phyloP scores from a whole-genome alignment of 2,797 vertebrate species.

The Siniperca scherzeri region DNA sequence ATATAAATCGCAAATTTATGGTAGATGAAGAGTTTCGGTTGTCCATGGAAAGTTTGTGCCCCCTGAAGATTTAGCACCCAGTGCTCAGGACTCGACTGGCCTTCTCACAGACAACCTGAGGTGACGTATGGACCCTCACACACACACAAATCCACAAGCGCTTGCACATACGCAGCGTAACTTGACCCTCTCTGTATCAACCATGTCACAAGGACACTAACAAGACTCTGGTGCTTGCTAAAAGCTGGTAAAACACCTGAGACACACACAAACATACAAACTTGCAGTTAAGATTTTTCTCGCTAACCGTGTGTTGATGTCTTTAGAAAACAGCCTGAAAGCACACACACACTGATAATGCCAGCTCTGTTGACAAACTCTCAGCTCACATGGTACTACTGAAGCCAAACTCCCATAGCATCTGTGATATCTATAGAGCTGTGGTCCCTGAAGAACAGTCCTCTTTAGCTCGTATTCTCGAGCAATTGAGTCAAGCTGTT shows the following conservation, averaged over 20 bases:
- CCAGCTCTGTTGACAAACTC: conserved; percentile 59
- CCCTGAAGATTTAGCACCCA: conserved; percentile 51
- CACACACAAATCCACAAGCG: conserved; percentile 12
- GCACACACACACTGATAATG: conserved; percentile 19
- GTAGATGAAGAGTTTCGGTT: conserved; percentile 43
- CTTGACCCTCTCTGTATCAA: conserved; percentile 28
- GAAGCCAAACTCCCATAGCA: conserved; percentile 58
- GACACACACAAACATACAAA: conserved; percentile 12
- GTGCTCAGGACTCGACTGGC: conserved; percentile 10
- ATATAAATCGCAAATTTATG: conserved; percentile 61
- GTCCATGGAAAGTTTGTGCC: conserved; percentile 51
- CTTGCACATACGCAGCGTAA: conserved; percentile 28
- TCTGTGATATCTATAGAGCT: conserved; percentile 67
- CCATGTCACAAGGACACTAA: conserved; percentile 19
- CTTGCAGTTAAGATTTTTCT: conserved; percentile 19
- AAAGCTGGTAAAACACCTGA: conserved; percentile 40
- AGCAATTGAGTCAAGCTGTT: conserved; percentile 43
- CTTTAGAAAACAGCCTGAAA: conserved; percentile 34
- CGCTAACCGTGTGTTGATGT: conserved; percentile 24
- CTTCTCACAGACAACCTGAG: conserved; percentile 37
- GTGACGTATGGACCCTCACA: conserved; percentile 41
- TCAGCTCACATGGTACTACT: conserved; percentile 35
- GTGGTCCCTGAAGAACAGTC: conserved; percentile 49
- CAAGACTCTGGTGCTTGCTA: conserved; percentile 17
- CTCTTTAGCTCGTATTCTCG: conserved; percentile 41